Evolutionary conservation across 2,888 invertebrate genomes (phyloP), one percentile per base, ranked within the genome.

Genomic region (Rhagophthalmus giganteus): DNA sequence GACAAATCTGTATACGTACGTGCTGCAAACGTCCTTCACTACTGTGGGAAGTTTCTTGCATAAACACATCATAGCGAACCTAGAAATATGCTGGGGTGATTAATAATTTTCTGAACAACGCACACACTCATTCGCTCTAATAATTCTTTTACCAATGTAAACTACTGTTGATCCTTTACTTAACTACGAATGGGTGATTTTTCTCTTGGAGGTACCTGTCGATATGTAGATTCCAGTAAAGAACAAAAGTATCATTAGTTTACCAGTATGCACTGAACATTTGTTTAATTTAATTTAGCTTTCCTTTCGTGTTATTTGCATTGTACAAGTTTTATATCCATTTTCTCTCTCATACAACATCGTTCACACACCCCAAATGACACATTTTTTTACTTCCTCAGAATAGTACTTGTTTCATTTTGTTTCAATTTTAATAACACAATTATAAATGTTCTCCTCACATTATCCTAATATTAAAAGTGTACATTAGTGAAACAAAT

Each of bases 1-100:
- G 59, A 61, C 72, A 70, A 71, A 72, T 71, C 70, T 61, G 63
- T 60, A 78, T 78, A 78, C 78, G 77, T 78, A 78, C 78, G 74
- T 77, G 75, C 62, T 58, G 47, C 41, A 54, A 45, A 50, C 64
- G 55, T 60, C 67, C 68, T 63, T 69, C 67, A 66, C 66, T 66
- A 65, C 57, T 62, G 41, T 63, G 60, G 67, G 66, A 52, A 64
- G 67, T 63, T 67, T 70, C 72, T 71, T 72, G 71, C 69, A 69
- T 70, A 68, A 71, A 73, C 69, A 69, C 70, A 72, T 70, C 71
- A 70, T 68, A 71, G 74, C 75, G 74, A 71, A 79, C 80, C 81
- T 81, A 80, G 78, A 81, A 81, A 79, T 79, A 80, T 77, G 76
- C 80, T 81, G 79, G 78, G 78, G 78, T 77, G 75, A 80, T 81